These are phyloP conservation scores for Episyrphus balteatus DNA, from an alignment of 1,140 invertebrate genomes.

Conservation along the genomic window DNA sequence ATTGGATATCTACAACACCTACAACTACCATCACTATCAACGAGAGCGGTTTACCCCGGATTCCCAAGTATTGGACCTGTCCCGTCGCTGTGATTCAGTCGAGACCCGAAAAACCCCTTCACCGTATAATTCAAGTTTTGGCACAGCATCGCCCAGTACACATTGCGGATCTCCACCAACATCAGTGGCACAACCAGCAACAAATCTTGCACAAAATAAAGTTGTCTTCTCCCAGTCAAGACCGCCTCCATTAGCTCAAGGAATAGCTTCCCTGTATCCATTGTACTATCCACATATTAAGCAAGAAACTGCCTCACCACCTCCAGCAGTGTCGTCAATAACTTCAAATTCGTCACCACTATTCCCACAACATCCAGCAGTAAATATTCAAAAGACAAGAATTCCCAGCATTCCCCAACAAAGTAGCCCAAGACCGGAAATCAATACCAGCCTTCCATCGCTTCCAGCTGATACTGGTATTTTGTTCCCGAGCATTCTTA, in stretches of 20 bases:
- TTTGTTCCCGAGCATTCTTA: background rate
- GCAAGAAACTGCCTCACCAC: too few relatives aligned
- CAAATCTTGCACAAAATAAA: background rate
- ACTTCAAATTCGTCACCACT: too few relatives aligned
- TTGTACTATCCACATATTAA: conserved; percentile 13
- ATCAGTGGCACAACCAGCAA: conserved; percentile 15
- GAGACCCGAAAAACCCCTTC: conserved; percentile 33
- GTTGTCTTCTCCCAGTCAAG: background rate
- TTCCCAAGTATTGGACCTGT: conserved; percentile 32
- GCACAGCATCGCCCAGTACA: conserved; percentile 8
- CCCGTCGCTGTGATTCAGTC: conserved; percentile 31
- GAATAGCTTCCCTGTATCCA: conserved; percentile 7
- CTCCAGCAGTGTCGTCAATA: too few relatives aligned
- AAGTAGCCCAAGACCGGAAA: too few relatives aligned
- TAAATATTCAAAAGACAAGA: too few relatives aligned
- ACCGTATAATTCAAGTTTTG: conserved; percentile 27
- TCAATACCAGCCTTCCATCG: background rate
- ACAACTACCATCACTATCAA: conserved; percentile 30
- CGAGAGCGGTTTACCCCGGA: conserved; percentile 11
- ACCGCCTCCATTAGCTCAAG: background rate
- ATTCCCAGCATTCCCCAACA: background rate
- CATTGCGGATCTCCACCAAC: conserved; percentile 16
- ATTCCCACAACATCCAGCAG: too few relatives aligned
- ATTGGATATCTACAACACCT: conserved; percentile 30
- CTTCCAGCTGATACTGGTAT: background rate